Percentiles rank a stretch among this genome's conserved stretches.
These are phyloP conservation scores for Trichogramma evanescens DNA, from an alignment of 2,888 invertebrate genomes.

Conservation along the genomic window DNA sequence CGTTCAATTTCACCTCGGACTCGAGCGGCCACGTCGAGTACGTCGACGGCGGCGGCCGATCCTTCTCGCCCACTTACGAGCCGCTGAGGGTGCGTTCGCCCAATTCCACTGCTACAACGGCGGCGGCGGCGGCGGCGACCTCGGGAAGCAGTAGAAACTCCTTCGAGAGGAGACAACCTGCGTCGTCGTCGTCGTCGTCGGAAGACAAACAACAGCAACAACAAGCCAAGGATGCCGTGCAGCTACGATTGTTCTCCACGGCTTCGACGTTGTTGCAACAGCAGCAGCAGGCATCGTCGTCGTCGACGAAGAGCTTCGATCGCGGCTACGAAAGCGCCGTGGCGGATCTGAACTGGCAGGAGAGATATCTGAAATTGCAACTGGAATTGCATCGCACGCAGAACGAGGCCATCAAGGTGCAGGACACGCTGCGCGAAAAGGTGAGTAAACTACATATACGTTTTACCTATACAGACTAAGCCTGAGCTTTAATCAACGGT, in stretches of 20 bases:
- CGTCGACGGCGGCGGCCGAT: slow-evolving; percentile 30
- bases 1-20: slow-evolving; percentile 42
- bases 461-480: not conserved
- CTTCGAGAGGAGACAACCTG: slow-evolving; percentile 35
- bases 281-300: slow-evolving; percentile 30
- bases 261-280: not conserved
- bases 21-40: slow-evolving; percentile 43
- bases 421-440: slow-evolving; percentile 86
- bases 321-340: slow-evolving; percentile 37
- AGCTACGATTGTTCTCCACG: slow-evolving; percentile 33
- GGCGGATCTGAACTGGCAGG: slow-evolving; percentile 74
- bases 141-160: slow-evolving; percentile 13
- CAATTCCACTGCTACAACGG: too few species aligned
- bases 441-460: slow-evolving; percentile 49
- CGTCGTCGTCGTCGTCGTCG: slow-evolving; percentile 7
- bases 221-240: slow-evolving; percentile 38
- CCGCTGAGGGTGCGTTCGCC: slow-evolving; percentile 19
- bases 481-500: not conserved
- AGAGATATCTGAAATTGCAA: slow-evolving; percentile 78
- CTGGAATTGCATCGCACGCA: slow-evolving; percentile 78
- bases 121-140: slow-evolving; percentile 19
- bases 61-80: slow-evolving; percentile 26
- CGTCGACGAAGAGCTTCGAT: slow-evolving; percentile 42
- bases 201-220: slow-evolving; percentile 8
- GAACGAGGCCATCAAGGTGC: slow-evolving; percentile 77